These are phyloP conservation scores for Drosophila lini DNA, from an alignment of 1,140 invertebrate genomes.

Conservation along the genomic window DNA sequence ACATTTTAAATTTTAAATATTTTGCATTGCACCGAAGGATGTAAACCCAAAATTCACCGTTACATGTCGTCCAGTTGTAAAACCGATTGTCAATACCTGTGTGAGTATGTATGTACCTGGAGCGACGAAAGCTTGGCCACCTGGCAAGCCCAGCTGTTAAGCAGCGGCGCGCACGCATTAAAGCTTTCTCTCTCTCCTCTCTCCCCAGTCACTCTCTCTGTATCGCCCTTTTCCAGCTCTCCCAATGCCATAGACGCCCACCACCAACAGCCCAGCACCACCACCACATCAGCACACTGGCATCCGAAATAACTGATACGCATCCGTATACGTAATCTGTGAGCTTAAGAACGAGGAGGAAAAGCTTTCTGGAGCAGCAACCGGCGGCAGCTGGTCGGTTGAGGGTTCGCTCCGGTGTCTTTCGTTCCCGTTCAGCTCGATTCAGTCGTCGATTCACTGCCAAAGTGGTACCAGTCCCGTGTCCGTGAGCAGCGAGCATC, in stretches of 20 bases:
- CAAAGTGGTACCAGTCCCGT: conserved; percentile 62
- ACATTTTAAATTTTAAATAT: neutral
- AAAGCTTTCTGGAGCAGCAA: conserved; percentile 72
- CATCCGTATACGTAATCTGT: neutral
- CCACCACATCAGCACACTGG: conserved; percentile 6
- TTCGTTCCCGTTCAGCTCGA: conserved; percentile 1
- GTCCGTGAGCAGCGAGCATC: conserved; percentile 8
- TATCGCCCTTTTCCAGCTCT: conserved; percentile 18
- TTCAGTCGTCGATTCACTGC: conserved; percentile 68
- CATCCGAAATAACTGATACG: conserved; percentile 14
- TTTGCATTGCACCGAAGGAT: neutral
- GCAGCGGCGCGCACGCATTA: conserved; percentile 29
- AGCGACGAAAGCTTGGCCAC: conserved; percentile 8
- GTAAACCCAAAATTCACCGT: conserved; percentile 5
- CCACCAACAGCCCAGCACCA: neutral
- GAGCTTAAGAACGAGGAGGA: conserved; percentile 12
- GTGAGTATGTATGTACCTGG: neutral
- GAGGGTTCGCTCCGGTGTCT: conserved; percentile 12
- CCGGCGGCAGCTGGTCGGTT: conserved; percentile 28
- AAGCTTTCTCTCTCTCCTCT: conserved; percentile 48
- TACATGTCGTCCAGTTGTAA: neutral
- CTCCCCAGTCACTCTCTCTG: conserved; percentile 10
- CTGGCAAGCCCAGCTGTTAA: conserved; percentile 58
- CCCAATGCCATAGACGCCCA: conserved; percentile 23
- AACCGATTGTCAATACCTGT: no score